Evolutionary conservation across 2,888 invertebrate genomes (phyloP).

Genomic region (Adineta ricciae): DNA sequence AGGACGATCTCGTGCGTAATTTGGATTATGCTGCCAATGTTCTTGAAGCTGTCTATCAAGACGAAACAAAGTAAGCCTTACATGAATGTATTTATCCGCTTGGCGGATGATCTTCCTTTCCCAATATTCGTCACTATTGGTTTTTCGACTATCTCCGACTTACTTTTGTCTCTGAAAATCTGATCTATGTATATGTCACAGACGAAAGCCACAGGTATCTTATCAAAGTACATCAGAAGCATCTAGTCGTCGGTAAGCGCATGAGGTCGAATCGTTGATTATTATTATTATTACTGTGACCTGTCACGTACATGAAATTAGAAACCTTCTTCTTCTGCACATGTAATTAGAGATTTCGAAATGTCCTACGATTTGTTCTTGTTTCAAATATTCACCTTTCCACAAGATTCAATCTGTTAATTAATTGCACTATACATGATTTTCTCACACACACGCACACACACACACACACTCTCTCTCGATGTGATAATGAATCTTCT

Average conservation of each 20-base stretch:
- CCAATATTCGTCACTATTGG: not conserved
- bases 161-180: conserved; percentile 36
- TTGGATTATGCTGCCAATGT: conserved; percentile 83
- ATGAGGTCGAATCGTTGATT: not conserved
- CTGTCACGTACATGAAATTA: not conserved
- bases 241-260: not conserved
- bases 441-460: too few species aligned
- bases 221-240: not conserved
- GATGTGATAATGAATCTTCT: too few species aligned
- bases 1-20: conserved; percentile 75
- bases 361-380: not conserved
- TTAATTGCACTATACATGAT: not conserved
- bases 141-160: not conserved
- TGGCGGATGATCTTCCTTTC: too few species aligned
- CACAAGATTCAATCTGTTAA: not conserved
- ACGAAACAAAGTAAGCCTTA: conserved; percentile 71
- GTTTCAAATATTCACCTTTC: not conserved
- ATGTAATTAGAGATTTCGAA: not conserved
- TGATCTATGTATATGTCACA: not conserved
- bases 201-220: not conserved
- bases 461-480: too few species aligned
- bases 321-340: not conserved
- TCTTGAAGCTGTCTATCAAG: conserved; percentile 80
- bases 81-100: too few species aligned
- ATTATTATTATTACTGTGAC: not conserved